A percentile compares a stretch with the other conserved stretches of the same genome.
These are phyloP conservation scores for Anodontia alba DNA, from an alignment of 2,888 invertebrate genomes.

Conservation along the genomic window DNA sequence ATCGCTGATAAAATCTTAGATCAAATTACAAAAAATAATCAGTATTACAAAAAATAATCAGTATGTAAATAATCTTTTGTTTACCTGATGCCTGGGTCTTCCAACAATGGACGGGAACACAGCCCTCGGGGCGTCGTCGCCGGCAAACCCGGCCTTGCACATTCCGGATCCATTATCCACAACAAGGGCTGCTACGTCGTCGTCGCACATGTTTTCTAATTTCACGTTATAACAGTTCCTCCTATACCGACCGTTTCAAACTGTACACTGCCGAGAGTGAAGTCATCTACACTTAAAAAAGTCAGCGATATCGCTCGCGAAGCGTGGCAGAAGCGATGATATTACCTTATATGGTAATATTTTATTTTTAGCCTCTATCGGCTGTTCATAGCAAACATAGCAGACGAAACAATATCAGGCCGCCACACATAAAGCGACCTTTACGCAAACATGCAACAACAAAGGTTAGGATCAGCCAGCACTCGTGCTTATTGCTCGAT, in stretches of 20 bases:
- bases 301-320: background rate
- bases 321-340: slow-evolving; percentile 16
- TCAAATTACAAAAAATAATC: too few relatives aligned
- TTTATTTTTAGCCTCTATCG: slow-evolving; percentile 11
- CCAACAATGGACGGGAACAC: slow-evolving; percentile 93
- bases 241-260: background rate
- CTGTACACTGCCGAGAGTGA: background rate
- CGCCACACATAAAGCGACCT: too few relatives aligned
- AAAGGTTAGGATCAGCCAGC: too few relatives aligned
- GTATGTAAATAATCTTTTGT: background rate
- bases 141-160: slow-evolving; percentile 91
- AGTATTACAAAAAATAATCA: too few relatives aligned
- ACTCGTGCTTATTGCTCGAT: too few relatives aligned
- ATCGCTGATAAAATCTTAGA: too few relatives aligned
- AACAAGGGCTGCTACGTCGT: slow-evolving; percentile 65
- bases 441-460: too few relatives aligned
- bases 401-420: background rate
- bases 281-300: background rate
- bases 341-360: slow-evolving; percentile 18
- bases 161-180: slow-evolving; percentile 87
- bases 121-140: slow-evolving; percentile 91
- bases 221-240: background rate
- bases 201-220: slow-evolving; percentile 41
- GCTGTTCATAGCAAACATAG: background rate
- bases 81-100: slow-evolving; percentile 87